Percentiles rank a stretch among this genome's conserved stretches.
phyloP scores from a whole-genome alignment of 1,140 invertebrate genomes.

The Hyles euphorbiae region DNA sequence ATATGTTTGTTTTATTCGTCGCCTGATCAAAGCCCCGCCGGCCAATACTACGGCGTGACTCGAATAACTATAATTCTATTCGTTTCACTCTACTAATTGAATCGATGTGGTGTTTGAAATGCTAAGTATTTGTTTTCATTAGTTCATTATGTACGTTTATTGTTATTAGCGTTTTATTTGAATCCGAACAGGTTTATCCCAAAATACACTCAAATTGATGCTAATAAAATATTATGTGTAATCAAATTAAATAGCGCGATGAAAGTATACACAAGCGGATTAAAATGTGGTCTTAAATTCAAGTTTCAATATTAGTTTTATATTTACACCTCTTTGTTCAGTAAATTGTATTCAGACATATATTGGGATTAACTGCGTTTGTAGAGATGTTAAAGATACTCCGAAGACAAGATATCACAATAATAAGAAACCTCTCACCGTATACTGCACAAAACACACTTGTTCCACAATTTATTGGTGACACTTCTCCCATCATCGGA shows the following conservation, averaged over 20 bases:
- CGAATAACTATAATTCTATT: slow-evolving; percentile 32
- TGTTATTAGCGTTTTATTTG: slow-evolving; percentile 16
- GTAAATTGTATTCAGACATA: too few species aligned
- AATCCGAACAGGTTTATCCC: neutral
- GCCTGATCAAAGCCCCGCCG: slow-evolving; percentile 29
- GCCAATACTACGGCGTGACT: slow-evolving; percentile 25
- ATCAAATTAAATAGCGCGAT: too few species aligned
- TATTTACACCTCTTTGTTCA: too few species aligned
- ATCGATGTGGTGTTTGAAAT: slow-evolving; percentile 28
- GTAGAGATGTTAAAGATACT: too few species aligned
- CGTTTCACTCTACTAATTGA: slow-evolving; percentile 34
- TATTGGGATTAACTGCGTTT: too few species aligned
- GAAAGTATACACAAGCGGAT: too few species aligned
- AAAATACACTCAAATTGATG: too few species aligned
- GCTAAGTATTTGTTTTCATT: slow-evolving; percentile 35
- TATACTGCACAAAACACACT: neutral
- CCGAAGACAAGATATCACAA: too few species aligned
- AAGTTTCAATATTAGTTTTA: too few species aligned
- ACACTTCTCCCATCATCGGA: neutral
- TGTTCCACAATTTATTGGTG: neutral
- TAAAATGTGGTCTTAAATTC: too few species aligned
- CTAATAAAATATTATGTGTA: too few species aligned
- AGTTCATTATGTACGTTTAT: slow-evolving; percentile 20
- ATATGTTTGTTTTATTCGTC: slow-evolving; percentile 25
- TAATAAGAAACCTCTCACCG: too few species aligned